Conservation (phyloP, 2,888 invertebrate genomes). For the Tipula lateralis region DNA sequence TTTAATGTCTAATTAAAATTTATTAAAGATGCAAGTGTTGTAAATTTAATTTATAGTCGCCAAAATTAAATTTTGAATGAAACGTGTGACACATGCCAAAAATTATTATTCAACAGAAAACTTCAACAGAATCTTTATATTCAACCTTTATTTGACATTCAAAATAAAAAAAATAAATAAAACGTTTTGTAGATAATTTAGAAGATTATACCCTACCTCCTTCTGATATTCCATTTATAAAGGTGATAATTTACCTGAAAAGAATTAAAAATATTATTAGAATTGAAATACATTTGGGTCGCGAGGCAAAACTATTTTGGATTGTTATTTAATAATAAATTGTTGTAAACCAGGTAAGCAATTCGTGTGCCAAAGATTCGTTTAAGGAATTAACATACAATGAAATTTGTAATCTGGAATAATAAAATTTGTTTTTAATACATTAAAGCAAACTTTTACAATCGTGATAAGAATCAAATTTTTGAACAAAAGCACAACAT, state of each 20-base stretch:
- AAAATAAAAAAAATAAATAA: not conserved
- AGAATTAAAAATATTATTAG: not conserved
- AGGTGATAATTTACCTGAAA: conserved; percentile 5
- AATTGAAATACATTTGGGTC: not conserved
- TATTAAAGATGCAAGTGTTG: no score
- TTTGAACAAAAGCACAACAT: no score
- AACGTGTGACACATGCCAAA: not conserved
- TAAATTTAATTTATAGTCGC: not conserved
- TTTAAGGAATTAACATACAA: no score
- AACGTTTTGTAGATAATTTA: conserved; percentile 9
- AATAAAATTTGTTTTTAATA: no score
- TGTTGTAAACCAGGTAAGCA: no score
- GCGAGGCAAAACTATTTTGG: not conserved
- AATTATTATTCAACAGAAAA: no score
- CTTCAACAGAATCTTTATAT: no score
- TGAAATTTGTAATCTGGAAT: no score
- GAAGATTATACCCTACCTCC: not conserved
- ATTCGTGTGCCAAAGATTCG: no score
- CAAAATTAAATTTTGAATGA: not conserved
- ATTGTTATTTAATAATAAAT: not conserved
- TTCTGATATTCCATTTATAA: not conserved
- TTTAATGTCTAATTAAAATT: no score
- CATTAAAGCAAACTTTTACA: no score
- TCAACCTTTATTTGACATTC: not conserved
- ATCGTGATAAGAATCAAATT: no score